Percentiles rank a stretch among this genome's conserved stretches.
These are phyloP conservation scores for Pipistrellus kuhlii DNA, from an alignment of 2,797 vertebrate species.

Conservation along the genomic window DNA sequence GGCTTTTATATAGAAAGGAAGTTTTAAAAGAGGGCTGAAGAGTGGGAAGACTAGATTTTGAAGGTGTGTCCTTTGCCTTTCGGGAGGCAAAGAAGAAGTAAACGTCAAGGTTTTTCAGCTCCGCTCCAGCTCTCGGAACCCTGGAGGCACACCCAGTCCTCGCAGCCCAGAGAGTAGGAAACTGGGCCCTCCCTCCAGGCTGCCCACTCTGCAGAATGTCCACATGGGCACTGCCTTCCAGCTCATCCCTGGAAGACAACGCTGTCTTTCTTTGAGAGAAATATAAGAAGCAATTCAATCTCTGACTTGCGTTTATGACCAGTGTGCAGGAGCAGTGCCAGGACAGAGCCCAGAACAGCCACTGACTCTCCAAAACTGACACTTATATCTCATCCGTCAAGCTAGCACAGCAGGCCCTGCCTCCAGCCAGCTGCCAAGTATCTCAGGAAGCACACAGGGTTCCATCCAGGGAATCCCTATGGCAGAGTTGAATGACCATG, in stretches of 20 bases:
- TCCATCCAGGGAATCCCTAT: not conserved
- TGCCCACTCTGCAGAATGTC: not conserved
- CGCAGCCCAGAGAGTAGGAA: not conserved
- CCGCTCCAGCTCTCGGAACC: not conserved
- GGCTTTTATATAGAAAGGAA: not conserved
- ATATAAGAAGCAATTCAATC: conserved; percentile 67
- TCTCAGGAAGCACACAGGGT: not conserved
- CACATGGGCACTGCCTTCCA: not conserved
- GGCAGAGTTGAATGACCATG: not conserved
- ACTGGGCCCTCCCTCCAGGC: not conserved
- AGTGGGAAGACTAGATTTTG: not conserved
- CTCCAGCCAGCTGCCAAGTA: conserved; percentile 1
- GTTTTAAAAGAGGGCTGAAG: not conserved
- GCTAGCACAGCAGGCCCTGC: not conserved
- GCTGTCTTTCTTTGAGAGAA: conserved; percentile 66
- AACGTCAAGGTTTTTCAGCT: not conserved
- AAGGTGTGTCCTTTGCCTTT: not conserved
- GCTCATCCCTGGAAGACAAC: conserved; percentile 50
- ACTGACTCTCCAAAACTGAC: not conserved
- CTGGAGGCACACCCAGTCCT: not conserved
- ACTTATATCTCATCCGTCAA: not conserved
- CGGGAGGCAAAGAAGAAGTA: not conserved
- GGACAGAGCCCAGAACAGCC: not conserved
- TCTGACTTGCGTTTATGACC: not conserved
- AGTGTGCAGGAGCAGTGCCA: not conserved